Percentiles rank a stretch among this genome's conserved stretches.
Evolutionary conservation across 1,140 invertebrate species (phyloP).

Genomic region (Trichogramma pretiosum): DNA sequence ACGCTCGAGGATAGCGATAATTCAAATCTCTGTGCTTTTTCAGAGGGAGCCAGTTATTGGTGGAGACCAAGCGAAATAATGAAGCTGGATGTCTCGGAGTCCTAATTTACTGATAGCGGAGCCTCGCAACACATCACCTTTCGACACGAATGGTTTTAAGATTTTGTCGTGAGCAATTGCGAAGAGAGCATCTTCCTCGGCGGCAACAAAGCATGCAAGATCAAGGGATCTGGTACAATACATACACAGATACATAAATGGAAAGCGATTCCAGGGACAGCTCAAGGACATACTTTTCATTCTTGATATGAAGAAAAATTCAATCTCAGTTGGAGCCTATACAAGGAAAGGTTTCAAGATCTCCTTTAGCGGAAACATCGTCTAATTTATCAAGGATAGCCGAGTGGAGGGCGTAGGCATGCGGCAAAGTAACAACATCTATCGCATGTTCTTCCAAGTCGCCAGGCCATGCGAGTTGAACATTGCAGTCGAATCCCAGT

Average conservation of each 20-base stretch:
- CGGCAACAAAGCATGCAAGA: conserved; percentile 2
- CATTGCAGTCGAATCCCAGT: neutral
- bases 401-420: neutral
- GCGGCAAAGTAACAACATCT: conserved; percentile 9
- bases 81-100: neutral
- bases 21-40: no score
- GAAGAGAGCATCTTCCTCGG: conserved; percentile 3
- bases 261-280: neutral
- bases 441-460: conserved; percentile 11
- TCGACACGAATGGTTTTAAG: conserved; percentile 13
- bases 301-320: conserved; percentile 9
- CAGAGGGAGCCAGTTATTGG: neutral
- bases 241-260: conserved; percentile 11
- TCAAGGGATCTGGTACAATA: conserved; percentile 11
- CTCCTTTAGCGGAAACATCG: neutral
- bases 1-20: no score
- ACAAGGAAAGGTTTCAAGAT: conserved; percentile 1
- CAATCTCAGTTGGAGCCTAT: conserved; percentile 13
- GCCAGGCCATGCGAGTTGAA: conserved; percentile 2
- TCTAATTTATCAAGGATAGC: neutral
- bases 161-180: neutral
- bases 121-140: conserved; percentile 16
- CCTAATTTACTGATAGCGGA: conserved; percentile 17
- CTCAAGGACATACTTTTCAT: conserved; percentile 15
- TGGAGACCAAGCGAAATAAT: neutral